Evolutionary conservation across 2,113 vertebrate genomes (phyloP), one percentile per base, ranked within the genome.

Genomic region (Lagopus muta): DNA sequence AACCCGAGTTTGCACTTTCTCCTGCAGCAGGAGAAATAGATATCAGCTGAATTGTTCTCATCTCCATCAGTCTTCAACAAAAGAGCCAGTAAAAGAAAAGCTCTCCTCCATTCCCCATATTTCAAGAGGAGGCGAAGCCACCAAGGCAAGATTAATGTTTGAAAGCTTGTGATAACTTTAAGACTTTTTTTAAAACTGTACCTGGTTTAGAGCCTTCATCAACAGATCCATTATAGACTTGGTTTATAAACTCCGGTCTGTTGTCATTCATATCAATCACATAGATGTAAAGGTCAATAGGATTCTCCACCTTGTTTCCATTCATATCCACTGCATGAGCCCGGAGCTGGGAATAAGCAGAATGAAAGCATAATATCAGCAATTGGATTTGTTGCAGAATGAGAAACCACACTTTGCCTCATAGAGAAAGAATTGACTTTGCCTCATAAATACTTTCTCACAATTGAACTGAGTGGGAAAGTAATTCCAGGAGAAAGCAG

Each of bases 241-340:
- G 99, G 97, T 99, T 99, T 94, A 98, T 95, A 95, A 99, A 99
- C 95, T 99, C 99, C 0, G 99, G 99, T 10, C 99, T 98, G 98
- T 99, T 99, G 98, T 99, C 99, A 1, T 99, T 99, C 99, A 99
- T 99, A 97, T 99, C 99, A 61, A 99, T 99, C 92, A 99, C 99
- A 3, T 99, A 99, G 98, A 99, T 99, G 96, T 99, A 99, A 72
- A 99, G 98, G 97, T 99, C 99, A n/a, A 99, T 99, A 34, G 99
- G 99, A 93, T 99, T 99, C 98, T 99, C 99, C 93, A 99, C 99
- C 97, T 99, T 99, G 97, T 99, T 99, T 32, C 99, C 99, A 13
- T 99, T 99, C 99, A 99, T 99, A 95, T 99, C 99, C 95, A 99
- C 99, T 0, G 99, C 99, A 11, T 99, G 99, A 52, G 99, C 99